Base-by-base conservation (phyloP, 2,113 vertebrate species). In the Puffinus mauretanicus region DNA sequence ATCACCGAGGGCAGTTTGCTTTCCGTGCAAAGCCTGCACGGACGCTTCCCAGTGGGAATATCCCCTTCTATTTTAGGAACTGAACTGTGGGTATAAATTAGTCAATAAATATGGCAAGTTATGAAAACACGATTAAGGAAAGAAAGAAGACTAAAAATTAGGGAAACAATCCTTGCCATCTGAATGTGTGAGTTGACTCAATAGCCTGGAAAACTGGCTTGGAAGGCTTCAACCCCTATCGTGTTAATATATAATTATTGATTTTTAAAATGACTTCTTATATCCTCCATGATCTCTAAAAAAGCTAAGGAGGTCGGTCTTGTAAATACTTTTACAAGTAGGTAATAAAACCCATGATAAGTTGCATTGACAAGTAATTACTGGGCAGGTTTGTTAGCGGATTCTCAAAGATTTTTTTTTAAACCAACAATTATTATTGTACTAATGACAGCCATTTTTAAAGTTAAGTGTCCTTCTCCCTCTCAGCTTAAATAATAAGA, bases 161-260 rank as follows among this genome's bases (percentile, higher is more conserved):
- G 47, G 71, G 75, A 52, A 91, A 77, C 21, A 77, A 34, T 71
- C 64, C 42, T n/a, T 55, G 51, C 38, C 93, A 25, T 46, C 16
- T 40, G 72, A 62, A 77, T 24, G 64, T 24, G 40, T 30, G 15
- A 36, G 54, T 70, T 62, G 83, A 42, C 69, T 93, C 70, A 71
- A 84, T n/a, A 86, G 71, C 83, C 81, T 96, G 83, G 58, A 86
- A 91, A 88, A 61, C 73, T 61, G 75, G 73, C 87, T 93, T 93
- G 94, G 86, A 94, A 95, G 46, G 44, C 94, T 89, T 96, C 87
- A 97, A 60, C n/a, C 30, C 75, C 54, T 62, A 26, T 72, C 0
- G 12, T 73, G 92, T 90, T 98, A 97, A 96, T 97, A 97, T 90
- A 93, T 77, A 96, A 93, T 92, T 96, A 97, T 97, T 97, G 96